Percentiles rank a stretch among this genome's conserved stretches.
These are phyloP conservation scores for Caenorhabditis virilis DNA, from an alignment of 2,888 invertebrate genomes.

Conservation along the genomic window DNA sequence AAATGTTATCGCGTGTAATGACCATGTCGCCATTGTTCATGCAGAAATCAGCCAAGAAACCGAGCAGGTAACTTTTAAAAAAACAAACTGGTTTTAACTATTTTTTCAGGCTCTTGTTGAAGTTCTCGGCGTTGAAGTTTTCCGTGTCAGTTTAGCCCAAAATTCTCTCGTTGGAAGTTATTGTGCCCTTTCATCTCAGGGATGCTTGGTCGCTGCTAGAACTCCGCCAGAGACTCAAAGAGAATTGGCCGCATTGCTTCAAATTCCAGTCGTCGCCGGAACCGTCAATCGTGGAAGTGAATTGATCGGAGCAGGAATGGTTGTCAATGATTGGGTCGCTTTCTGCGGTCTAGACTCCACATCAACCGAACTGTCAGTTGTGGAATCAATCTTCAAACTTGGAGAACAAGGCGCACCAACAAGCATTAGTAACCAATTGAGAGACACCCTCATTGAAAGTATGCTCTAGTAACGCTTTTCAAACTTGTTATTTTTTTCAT, in stretches of 20 bases:
- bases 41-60: constrained; percentile 92
- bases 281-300: constrained; percentile 97
- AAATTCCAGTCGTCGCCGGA: constrained; percentile 81
- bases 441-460: constrained; percentile 91
- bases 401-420: constrained; percentile 83
- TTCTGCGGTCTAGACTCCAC: constrained; percentile 93
- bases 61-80: too few relatives aligned
- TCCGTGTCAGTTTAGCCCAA: constrained; percentile 90
- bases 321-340: constrained; percentile 97
- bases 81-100: too few relatives aligned
- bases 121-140: constrained; percentile 91
- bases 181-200: constrained; percentile 89
- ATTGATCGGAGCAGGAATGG: constrained; percentile 85
- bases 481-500: too few relatives aligned
- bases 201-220: constrained; percentile 94
- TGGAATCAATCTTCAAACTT: constrained; percentile 94
- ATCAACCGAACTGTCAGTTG: constrained; percentile 92
- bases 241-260: constrained; percentile 91
- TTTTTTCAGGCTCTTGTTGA: constrained; percentile 91
- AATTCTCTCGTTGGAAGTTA: constrained; percentile 95
- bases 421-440: constrained; percentile 83
- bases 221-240: constrained; percentile 91
- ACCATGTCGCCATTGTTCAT: constrained; percentile 97
- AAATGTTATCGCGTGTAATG: constrained; percentile 90
- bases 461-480: too few relatives aligned